Base-by-base conservation (phyloP, 2,888 invertebrate species). In the Neoascia interrupta region DNA sequence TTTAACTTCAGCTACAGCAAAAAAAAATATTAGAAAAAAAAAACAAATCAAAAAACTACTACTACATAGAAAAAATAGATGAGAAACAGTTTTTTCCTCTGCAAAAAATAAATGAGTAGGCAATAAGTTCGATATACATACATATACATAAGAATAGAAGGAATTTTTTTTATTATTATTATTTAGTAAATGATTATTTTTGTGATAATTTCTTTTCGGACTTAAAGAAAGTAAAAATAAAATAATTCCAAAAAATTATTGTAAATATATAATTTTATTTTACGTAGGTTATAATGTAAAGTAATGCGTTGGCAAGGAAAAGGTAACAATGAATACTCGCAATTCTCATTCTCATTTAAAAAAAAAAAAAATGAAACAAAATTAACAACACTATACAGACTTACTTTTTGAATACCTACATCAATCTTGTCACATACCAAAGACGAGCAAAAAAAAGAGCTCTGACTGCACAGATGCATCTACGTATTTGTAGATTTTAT, bases 251-350 rank as follows among this genome's bases (percentile, higher is more conserved):
- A 45, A 37, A 41, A 41, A 63, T n/a, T 8, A 23, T 19, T 58
- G 19, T 51, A 49, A 28, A 61, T 28, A 49, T 36, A 34, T 23
- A 31, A 31, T 43, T 69, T 37, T 43, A 53, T 53, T 37, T 60
- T 45, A 45, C n/a, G 28, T 63, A 34, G 28, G 34, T 39, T 15
- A 31, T 45, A 39, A 64, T 23, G 47, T 51, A 68, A 43, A 47
- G 47, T 47, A 41, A 66, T 47, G 64, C 64, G 70, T 76, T 60
- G 64, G 28, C 53, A 28, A 54, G 6, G 23, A 23, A 21, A 75
- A 64, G 31, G 53, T 49, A 58, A 70, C 39, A 70, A 54, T 53
- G 16, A 76, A 70, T 70, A 63, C 69, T 75, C 69, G 69, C 75
- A 75, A 63, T 43, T 53, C 10, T 37, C 10, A 31, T 31, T 5